phyloP scores from a whole-genome alignment of 2,888 invertebrate genomes.

The Pachliopta kotzebuea region DNA sequence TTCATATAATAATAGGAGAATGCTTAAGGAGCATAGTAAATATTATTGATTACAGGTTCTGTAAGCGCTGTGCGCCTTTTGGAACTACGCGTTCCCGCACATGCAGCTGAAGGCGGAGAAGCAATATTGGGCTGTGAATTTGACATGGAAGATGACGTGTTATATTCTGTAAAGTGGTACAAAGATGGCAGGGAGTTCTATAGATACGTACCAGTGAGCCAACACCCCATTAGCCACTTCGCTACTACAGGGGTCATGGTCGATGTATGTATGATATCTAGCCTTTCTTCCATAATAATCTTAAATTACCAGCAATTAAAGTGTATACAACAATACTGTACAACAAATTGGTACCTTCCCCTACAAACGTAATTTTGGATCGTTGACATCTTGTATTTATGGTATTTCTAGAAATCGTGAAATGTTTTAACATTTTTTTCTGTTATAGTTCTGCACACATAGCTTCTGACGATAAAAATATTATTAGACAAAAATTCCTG shows the following conservation, averaged over 20 bases:
- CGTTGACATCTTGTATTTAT: no score
- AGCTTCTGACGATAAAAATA: no score
- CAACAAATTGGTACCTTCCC: no score
- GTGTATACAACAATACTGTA: no score
- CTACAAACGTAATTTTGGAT: no score
- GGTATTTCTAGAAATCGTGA: no score
- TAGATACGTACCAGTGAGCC: conserved; percentile 88
- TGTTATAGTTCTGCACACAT: no score
- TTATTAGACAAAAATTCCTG: no score
- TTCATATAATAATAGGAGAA: no score
- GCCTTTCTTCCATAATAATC: not conserved
- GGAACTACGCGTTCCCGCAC: conserved; percentile 89
- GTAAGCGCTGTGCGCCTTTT: conserved; percentile 81
- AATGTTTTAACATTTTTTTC: no score
- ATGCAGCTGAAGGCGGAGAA: conserved; percentile 87
- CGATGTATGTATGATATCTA: conserved; percentile 89
- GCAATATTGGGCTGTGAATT: conserved; percentile 89
- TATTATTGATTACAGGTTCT: conserved; percentile 2
- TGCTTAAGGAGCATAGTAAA: not conserved
- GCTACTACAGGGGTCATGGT: conserved; percentile 87
- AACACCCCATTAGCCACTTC: conserved; percentile 87
- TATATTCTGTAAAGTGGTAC: conserved; percentile 96
- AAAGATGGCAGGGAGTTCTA: conserved; percentile 92
- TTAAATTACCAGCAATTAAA: not conserved
- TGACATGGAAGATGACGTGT: conserved; percentile 86